Base-by-base conservation (phyloP, 1,140 invertebrate genomes). In the Drosophila obscura region DNA sequence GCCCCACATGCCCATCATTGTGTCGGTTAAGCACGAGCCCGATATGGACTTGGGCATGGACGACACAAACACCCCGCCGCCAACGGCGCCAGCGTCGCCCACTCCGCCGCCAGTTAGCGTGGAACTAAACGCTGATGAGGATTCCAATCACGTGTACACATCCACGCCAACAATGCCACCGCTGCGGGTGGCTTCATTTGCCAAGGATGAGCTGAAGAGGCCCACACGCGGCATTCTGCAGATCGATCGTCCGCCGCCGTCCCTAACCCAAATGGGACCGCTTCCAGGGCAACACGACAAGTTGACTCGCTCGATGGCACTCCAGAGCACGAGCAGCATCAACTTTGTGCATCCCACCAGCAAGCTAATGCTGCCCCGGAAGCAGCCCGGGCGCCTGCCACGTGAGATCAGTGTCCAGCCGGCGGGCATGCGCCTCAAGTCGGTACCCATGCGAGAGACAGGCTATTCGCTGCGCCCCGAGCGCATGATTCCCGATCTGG, bases 21-120 rank as follows among this genome's bases (percentile, higher is more conserved):
- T 82, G 1, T 73, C 77, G 13, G 80, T 90, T 0, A 90, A 90
- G 22, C 57, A 90, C 11, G 87, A 90, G 15, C 79, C 80, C 0
- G 85, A 87, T 22, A 62, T 85, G 71, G 82, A 85, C 49, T 39
- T 85, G 39, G 82, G 74, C 15, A 82, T 88, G 80, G 85, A 75
- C 46, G 48, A 60, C 11, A 87, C 69, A 4, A 76, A 82, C 31
- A 90, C 73, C 2, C 87, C 77, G 16, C 83, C 83, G 13, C 83
- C 83, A 0, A 88, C 83, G 0, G 83, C 83, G 0, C 83, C 83
- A 9, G 77, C 83, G 3, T 88, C 83, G 15, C 83, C 83, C n/a
- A 73, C 80, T 16, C 80, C 82, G 22, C 83, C 79, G 15, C 76
- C 76, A 39, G 31, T 46, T 5, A 39, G 35, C 35, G 19, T 50